Conservation (phyloP, 2,888 invertebrate genomes). For the Agapostemon virescens region DNA sequence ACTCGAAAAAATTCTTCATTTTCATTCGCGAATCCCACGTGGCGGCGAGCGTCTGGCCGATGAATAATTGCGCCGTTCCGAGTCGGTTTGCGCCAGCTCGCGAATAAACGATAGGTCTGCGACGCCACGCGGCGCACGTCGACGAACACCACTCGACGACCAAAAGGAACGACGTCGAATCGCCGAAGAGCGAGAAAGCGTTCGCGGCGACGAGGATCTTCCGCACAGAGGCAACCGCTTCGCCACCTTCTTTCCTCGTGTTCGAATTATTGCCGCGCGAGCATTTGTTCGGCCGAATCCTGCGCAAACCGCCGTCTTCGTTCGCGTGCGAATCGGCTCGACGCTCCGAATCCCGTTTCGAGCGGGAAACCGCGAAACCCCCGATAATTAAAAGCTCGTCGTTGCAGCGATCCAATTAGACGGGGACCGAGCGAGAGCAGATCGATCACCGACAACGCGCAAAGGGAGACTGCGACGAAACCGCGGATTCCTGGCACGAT, state of each 20-base stretch:
- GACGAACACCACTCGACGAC: constrained; percentile 27
- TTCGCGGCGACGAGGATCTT: constrained; percentile 27
- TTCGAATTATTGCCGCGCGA: constrained; percentile 38
- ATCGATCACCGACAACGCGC: background rate
- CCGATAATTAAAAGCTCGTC: constrained; percentile 31
- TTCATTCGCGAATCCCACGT: constrained; percentile 9
- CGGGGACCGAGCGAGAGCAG: background rate
- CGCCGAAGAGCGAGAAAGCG: constrained; percentile 38
- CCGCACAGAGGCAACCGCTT: constrained; percentile 23
- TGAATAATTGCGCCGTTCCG: constrained; percentile 40
- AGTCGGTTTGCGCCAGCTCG: constrained; percentile 28
- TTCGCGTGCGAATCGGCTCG: background rate
- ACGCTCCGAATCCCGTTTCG: background rate
- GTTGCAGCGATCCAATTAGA: constrained; percentile 32
- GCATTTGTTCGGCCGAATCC: constrained; percentile 9
- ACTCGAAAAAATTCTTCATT: constrained; percentile 17
- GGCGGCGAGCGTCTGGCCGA: constrained; percentile 25
- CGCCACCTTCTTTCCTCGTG: constrained; percentile 41
- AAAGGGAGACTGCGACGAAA: background rate
- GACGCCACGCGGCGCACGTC: constrained; percentile 37
- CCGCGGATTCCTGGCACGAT: constrained; percentile 8
- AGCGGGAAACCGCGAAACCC: background rate
- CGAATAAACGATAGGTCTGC: constrained; percentile 37
- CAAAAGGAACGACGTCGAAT: constrained; percentile 41
- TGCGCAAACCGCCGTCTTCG: background rate